Base-by-base conservation (phyloP, 2,797 vertebrate genomes). In the Balearica regulorum region DNA sequence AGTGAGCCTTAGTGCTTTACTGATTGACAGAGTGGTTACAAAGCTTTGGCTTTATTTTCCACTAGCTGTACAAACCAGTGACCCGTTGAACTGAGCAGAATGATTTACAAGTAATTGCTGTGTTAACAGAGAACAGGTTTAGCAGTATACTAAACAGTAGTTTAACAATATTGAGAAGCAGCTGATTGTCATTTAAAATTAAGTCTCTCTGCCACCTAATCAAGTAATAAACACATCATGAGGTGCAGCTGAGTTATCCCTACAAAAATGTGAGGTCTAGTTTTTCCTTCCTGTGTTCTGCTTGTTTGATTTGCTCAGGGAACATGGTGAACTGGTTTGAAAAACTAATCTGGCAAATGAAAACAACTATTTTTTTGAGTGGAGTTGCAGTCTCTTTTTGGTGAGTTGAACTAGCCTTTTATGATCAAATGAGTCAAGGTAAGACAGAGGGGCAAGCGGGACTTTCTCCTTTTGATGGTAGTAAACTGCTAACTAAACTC, bases 71-170 rank as follows among this genome's bases (percentile, higher is more conserved):
- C 64, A 66, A 79, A 72, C 72, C 35, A 83, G 64, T 77, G 88
- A 73, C 71, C 64, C 72, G 90, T 90, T 81, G 77, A 94, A 86
- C 83, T 49, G 86, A 81, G 29, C 28, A 43, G 68, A 77, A 70
- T 86, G 41, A 62, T 78, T 83, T 78, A 37, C 13, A 77, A n/a
- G n/a, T 88, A 71, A 66, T 91, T 76, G 25, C 60, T 77, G 35
- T 80, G 79, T 80, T 86, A 77, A 86, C 55, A 91, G 55, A 62
- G 64, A 88, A 83, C 69, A 78, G 72, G 89, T 86, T 94, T 93
- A 92, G 77, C 61, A 81, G 77, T 55, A 19, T 78, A 55, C 46
- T 60, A 62, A 90, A 55, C 10, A 51, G 55, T 81, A 64, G 49
- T 76, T 69, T 76, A 91, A 33, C 43, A 76, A 25, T 61, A 54